Evolutionary conservation across 2,113 vertebrate species (phyloP).

Genomic region (Mirounga angustirostris): DNA sequence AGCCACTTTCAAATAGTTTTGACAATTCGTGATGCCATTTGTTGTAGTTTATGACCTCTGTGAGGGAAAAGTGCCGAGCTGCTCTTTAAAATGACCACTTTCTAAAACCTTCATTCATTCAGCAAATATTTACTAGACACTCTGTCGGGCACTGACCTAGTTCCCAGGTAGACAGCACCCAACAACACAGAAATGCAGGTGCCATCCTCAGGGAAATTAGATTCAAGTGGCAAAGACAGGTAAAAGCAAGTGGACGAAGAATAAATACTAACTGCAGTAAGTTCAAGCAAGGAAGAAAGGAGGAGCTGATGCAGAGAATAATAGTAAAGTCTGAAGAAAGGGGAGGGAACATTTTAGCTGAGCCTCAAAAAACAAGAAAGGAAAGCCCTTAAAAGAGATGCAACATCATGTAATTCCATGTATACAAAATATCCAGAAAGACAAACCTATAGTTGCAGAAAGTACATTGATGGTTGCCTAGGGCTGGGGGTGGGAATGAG

Average conservation of each 20-base stretch:
- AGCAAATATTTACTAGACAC: background rate
- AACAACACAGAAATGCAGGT: background rate
- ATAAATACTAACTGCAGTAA: background rate
- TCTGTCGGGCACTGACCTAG: background rate
- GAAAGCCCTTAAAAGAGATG: background rate
- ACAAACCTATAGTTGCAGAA: background rate
- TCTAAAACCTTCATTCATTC: background rate
- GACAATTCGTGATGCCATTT: background rate
- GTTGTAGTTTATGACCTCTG: background rate
- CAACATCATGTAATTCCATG: background rate
- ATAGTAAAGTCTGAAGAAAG: background rate
- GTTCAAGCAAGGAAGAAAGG: background rate
- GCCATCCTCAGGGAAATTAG: background rate
- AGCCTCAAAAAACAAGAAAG: background rate
- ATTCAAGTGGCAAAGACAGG: background rate
- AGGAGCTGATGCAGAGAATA: background rate
- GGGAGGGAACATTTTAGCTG: background rate
- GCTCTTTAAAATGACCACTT: conserved; percentile 10
- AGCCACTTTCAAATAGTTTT: background rate
- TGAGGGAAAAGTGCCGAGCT: background rate
- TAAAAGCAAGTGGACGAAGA: background rate
- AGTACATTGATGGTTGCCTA: background rate
- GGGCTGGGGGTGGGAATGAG: background rate
- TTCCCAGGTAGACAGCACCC: background rate
- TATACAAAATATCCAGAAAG: background rate